Percentiles rank a stretch among this genome's conserved stretches.
Evolutionary conservation across 2,797 vertebrate genomes (phyloP).

Genomic region (Cryptoprocta ferox): DNA sequence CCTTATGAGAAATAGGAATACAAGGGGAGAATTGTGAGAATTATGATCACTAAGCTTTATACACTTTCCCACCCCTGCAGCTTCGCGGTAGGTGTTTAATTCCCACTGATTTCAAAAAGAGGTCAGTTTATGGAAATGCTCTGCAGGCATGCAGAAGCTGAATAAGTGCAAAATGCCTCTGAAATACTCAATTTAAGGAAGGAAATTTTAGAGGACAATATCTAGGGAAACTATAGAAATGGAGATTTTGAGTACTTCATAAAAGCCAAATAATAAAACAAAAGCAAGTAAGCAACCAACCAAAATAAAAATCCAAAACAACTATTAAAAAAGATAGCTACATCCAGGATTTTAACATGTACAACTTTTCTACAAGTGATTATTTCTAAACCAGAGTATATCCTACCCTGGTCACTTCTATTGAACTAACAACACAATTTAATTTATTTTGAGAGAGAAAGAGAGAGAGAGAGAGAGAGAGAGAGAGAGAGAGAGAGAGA

Average conservation of each 20-base stretch:
- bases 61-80: not conserved
- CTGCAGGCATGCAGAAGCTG: not conserved
- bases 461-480: no score
- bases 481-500: no score
- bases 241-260: not conserved
- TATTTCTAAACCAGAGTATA: not conserved
- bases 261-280: not conserved
- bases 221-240: not conserved
- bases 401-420: not conserved
- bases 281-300: not conserved
- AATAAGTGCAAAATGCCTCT: slow-evolving; percentile 15
- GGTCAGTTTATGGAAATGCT: not conserved
- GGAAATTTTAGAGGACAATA: not conserved
- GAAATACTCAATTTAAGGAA: not conserved
- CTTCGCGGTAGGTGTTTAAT: not conserved
- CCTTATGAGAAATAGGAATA: not conserved
- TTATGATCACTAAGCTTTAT: not conserved
- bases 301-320: not conserved
- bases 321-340: not conserved
- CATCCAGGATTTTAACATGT: not conserved
- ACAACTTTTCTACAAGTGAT: not conserved
- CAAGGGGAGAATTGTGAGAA: not conserved
- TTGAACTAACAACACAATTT: not conserved
- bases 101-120: slow-evolving; percentile 21
- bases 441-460: no score